These are phyloP conservation scores for Drosophila barbarae DNA, from an alignment of 2,888 invertebrate genomes.

Conservation along the genomic window DNA sequence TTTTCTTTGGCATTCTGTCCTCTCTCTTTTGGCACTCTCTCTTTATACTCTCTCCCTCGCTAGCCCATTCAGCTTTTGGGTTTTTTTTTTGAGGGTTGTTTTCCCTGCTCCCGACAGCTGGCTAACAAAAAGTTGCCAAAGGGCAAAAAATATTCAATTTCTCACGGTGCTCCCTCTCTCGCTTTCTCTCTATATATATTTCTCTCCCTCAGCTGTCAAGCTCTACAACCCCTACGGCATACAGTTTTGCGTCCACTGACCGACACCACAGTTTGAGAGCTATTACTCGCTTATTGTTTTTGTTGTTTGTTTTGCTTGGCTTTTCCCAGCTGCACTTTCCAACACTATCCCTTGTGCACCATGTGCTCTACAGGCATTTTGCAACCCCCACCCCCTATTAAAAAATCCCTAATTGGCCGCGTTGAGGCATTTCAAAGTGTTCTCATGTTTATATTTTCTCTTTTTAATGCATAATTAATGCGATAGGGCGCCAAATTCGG, in stretches of 20 bases:
- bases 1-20: constrained; percentile 16
- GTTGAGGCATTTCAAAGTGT: constrained; percentile 44
- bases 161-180: constrained; percentile 20
- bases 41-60: not conserved
- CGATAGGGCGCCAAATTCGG: constrained; percentile 32
- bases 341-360: constrained; percentile 48
- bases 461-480: constrained; percentile 54
- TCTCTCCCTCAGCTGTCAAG: constrained; percentile 32
- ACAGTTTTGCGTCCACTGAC: constrained; percentile 48
- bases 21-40: constrained; percentile 2
- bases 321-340: constrained; percentile 37
- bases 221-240: constrained; percentile 50
- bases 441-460: constrained; percentile 46
- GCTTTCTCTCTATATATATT: constrained; percentile 5
- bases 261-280: constrained; percentile 42
- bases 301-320: constrained; percentile 38
- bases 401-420: constrained; percentile 47
- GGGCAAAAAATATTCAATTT: constrained; percentile 7
- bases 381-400: not conserved
- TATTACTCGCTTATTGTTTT: not conserved
- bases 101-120: constrained; percentile 40
- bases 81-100: constrained; percentile 59
- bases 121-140: constrained; percentile 6
- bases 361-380: constrained; percentile 47
- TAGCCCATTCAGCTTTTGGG: constrained; percentile 19